Evolutionary conservation across 2,113 vertebrate genomes (phyloP), one percentile per base, ranked within the genome.

Genomic region (Brachyistius frenatus): DNA sequence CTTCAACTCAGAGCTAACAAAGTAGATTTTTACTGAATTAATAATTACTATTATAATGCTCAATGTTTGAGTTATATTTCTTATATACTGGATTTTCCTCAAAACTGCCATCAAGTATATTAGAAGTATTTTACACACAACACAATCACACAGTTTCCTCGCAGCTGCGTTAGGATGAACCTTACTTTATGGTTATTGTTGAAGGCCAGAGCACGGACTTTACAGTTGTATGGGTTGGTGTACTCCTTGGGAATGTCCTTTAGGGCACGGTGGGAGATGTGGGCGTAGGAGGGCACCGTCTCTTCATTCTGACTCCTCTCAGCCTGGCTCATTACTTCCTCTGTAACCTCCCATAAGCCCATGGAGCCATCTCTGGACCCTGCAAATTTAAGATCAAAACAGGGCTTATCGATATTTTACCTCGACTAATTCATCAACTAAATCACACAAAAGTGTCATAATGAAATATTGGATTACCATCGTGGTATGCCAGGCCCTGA

Each of bases 231-330:
- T 15, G 98, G 97, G 78, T 98, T 97, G 86, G 96, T 99, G 81
- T 96, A 96, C 82, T 99, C 97, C 85, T 99, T 99, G 14, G 98
- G 98, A 81, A 99, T 98, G 88, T 99, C 98, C 86, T 99, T 96
- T 86, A 99, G 95, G 72, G 96, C 97, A 8, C 95, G 96, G 90
- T 98, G 97, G 75, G 96, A 97, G 83, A 99, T 98, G 84, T 99
- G 97, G 49, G 96, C 95, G 56, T 99, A 99, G 58, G 96, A 92
- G 35, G 98, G 98, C 39, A 98, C 96, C 2, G 91, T 93, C 44
- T 96, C 94, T 47, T 95, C 91, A 74, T 91, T 95, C 80, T 96
- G 96, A 53, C 89, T 94, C 33, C 91, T 94, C 63, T 96, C 94
- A 0, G 95, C 95, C 90, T 94, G 95, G 74, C 87, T 95, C 88